Evolutionary conservation across 1,140 invertebrate genomes (phyloP).

Genomic region (Copidosoma floridanum): DNA sequence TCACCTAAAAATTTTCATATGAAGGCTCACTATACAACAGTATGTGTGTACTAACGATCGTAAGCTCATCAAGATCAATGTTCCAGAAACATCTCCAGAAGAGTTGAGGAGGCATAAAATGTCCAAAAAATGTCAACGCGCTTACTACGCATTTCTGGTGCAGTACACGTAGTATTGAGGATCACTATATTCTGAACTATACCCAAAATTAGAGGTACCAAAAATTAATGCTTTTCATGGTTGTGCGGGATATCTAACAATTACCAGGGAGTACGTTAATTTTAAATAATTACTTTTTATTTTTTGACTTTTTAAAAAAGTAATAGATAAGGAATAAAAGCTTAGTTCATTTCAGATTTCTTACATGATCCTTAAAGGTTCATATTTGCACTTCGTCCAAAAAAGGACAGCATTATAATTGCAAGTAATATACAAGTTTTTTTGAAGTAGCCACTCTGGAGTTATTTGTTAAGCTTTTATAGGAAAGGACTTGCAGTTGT

Average conservation of each 20-base stretch:
- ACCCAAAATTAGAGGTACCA: conserved; percentile 98
- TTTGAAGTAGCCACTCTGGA: conserved; percentile 97
- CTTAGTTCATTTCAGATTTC: conserved; percentile 66
- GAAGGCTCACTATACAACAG: conserved; percentile 98
- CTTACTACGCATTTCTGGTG: conserved; percentile 89
- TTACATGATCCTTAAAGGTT: conserved; percentile 95
- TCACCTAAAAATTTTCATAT: conserved; percentile 99
- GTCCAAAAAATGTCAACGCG: conserved; percentile 96
- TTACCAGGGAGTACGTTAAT: conserved; percentile 82
- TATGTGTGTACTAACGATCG: conserved; percentile 94
- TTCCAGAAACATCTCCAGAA: conserved; percentile 95
- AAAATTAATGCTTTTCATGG: conserved; percentile 98
- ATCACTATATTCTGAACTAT: conserved; percentile 91
- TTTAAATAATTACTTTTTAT: conserved; percentile 26
- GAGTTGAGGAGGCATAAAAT: conserved; percentile 96
- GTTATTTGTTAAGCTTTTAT: conserved; percentile 95
- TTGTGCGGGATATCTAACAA: conserved; percentile 92
- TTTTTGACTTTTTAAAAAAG: neutral
- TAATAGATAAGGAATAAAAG: neutral
- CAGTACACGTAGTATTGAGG: conserved; percentile 99
- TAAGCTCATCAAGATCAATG: conserved; percentile 87
- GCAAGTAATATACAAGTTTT: conserved; percentile 99
- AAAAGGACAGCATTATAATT: conserved; percentile 97
- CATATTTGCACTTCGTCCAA: conserved; percentile 96
- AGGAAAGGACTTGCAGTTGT: conserved; percentile 97